These are phyloP conservation scores for Salvator merianae DNA, from an alignment of 2,113 vertebrate species.

Conservation along the genomic window DNA sequence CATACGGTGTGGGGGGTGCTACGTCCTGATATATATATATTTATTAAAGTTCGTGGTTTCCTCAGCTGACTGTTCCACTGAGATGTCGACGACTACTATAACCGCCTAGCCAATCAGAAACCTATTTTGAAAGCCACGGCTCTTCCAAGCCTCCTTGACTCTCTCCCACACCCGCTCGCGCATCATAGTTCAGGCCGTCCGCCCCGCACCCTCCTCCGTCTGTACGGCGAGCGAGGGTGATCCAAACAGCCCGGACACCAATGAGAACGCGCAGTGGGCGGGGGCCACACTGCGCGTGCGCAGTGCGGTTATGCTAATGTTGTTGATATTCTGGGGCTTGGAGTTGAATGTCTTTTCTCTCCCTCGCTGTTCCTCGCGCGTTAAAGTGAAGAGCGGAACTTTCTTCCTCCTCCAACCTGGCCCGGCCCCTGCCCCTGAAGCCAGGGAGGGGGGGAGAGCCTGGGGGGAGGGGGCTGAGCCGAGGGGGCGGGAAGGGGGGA, in stretches of 20 bases:
- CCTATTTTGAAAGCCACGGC: fast-evolving
- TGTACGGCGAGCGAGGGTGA: slow-evolving; percentile 39
- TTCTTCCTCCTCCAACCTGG: slow-evolving; percentile 36
- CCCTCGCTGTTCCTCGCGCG: neutral
- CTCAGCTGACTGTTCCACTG: fast-evolving
- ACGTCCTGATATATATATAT: too few relatives aligned
- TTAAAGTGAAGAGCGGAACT: slow-evolving; percentile 33
- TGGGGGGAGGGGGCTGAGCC: slow-evolving; percentile 16
- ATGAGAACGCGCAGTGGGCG: slow-evolving; percentile 65
- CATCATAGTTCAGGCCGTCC: neutral
- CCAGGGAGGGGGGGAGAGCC: slow-evolving; percentile 3
- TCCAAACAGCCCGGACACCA: slow-evolving; percentile 57
- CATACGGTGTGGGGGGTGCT: too few relatives aligned
- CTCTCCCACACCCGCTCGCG: fast-evolving
- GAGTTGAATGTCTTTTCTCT: slow-evolving; percentile 66
- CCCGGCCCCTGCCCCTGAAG: slow-evolving; percentile 26
- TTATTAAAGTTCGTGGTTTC: fast-evolving
- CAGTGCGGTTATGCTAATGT: slow-evolving; percentile 73
- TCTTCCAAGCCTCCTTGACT: fast-evolving
- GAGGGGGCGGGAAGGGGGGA: slow-evolving; percentile 26
- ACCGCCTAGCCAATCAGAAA: neutral
- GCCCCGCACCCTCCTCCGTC: fast-evolving
- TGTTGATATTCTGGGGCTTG: slow-evolving; percentile 91
- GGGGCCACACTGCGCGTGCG: slow-evolving; percentile 77
- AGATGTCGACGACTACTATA: fast-evolving